These are phyloP conservation scores for Cisticola juncidis DNA, from an alignment of 2,113 vertebrate genomes.

Conservation along the genomic window DNA sequence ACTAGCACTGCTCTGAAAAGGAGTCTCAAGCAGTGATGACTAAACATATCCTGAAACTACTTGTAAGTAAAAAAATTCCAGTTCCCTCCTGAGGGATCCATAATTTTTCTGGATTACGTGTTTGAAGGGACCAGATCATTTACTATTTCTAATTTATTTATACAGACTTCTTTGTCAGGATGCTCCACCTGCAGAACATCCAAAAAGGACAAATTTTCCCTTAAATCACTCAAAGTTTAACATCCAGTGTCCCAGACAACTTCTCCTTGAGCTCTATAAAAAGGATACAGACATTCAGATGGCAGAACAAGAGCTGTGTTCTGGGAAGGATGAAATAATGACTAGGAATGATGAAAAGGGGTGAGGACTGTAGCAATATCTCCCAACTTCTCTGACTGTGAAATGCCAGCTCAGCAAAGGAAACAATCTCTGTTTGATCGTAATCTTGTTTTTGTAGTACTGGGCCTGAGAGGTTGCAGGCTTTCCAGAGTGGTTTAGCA, in stretches of 20 bases:
- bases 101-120: not conserved
- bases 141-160: not conserved
- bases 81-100: not conserved
- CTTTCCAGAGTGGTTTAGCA: not conserved
- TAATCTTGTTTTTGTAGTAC: not conserved
- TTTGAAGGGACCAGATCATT: not conserved
- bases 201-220: not conserved
- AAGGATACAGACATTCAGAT: not conserved
- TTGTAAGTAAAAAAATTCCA: not conserved
- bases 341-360: not conserved
- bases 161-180: not conserved
- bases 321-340: not conserved
- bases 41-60: not conserved
- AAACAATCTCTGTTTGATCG: not conserved
- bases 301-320: not conserved
- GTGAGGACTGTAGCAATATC: not conserved
- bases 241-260: not conserved
- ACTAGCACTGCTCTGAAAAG: not conserved
- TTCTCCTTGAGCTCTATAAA: not conserved
- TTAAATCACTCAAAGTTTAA: not conserved
- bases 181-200: not conserved
- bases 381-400: not conserved
- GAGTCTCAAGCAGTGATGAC: not conserved
- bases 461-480: not conserved
- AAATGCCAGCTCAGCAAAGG: not conserved